Evolutionary conservation across 2,797 vertebrate genomes (phyloP), one percentile per base, ranked within the genome.

Genomic region (Sebastes flavidus): DNA sequence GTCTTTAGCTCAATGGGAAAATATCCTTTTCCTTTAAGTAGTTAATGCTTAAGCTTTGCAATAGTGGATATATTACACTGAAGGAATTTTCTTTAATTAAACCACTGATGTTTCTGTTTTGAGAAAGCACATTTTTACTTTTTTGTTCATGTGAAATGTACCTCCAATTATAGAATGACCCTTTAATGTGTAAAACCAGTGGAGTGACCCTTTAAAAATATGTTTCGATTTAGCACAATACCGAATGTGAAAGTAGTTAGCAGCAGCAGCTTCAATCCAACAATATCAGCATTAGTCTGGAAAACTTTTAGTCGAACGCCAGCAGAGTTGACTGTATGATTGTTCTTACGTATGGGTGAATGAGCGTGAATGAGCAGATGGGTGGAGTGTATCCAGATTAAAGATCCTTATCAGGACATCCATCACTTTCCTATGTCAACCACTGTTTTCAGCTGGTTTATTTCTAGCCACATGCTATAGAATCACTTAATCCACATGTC

Each of bases 351-450:
- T 46, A 8, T 42, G 13, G 56, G 18, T 16, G 38, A 42, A 42
- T 6, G 38, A 42, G 38, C 14, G 0, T 72, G 59, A 72, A 30
- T 42, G 46, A 82, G 27, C 58, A 60, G 16, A 30, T 20, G 24
- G 9, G 9, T 71, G 79, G 84, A 69, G 66, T 68, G 60, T 38
- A 78, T 75, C n/a, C 36, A 75, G 18, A 65, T 75, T 24, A 56
- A 84, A 63, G 32, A 63, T 80, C 75, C 59, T 73, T 72, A 62
- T 78, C 61, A 38, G 2, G 7, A 12, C 73, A 86, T 90, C 69
- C 54, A 67, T 84, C 85, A 87, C 81, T 84, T 75, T 73, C 65
- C 36, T 63, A 11, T 81, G 84, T 91, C 80, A 89, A 77, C 81
- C 78, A 46, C 56, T 70, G 69, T 80, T 81, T 46, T 20, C n/a